Evolutionary conservation across 2,113 vertebrate species (phyloP), one percentile per base, ranked within the genome.

Genomic region (Crotalus viridis): DNA sequence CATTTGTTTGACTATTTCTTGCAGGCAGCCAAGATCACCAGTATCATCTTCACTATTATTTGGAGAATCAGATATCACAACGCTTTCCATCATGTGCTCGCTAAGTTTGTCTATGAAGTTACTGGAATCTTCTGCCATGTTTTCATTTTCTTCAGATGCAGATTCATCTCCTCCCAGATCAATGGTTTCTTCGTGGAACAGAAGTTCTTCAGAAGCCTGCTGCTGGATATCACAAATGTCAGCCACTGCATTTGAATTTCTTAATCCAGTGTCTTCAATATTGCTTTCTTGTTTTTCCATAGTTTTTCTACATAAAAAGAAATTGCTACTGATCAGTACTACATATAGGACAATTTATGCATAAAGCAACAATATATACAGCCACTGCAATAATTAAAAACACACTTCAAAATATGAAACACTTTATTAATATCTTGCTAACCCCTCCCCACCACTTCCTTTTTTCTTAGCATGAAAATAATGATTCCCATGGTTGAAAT

Each of bases 21-120:
- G 98, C 59, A 99, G 95, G 19, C 98, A 98, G 81, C 98, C 98
- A 6, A 99, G 98, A 17, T 99, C 98, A 15, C 97, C 98, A 0
- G 97, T 96, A 2, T 99, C 99, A 13, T 99, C 99, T 91, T 99
- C 99, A 0, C 99, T 99, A 92, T 99, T 98, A 91, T 98, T 99
- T 0, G 99, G 99, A 0, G 99, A 99, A 96, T 99, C 99, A 0
- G 99, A 99, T 93, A 99, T 99, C 96, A 99, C 98, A 89, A 99
- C 99, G 0, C 99, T 99, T 91, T 99, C 99, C 99, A 99, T 99
- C 99, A 99, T 98, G 91, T 99, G 99, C 59, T 99, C 99, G 1
- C 98, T 99, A 9, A 99, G 98, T 93, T 98, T 99, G 92, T 98
- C 99, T 21, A 98, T 95, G 21, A 98, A 97, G 93, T 98, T 98